Evolutionary conservation across 2,888 invertebrate species (phyloP).

Genomic region (Nymphalis urticae): DNA sequence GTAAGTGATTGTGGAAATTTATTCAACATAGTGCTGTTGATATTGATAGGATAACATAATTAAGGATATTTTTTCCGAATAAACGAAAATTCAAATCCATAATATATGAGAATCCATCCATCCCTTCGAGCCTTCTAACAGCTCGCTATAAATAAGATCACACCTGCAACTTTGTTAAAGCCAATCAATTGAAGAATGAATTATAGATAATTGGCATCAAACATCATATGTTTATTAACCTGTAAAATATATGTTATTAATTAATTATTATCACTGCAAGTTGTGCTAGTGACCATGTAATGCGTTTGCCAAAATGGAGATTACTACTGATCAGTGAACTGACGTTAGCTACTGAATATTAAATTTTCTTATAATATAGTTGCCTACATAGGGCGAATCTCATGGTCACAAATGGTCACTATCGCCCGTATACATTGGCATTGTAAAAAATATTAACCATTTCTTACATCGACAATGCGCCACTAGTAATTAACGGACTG

Average conservation of each 20-base stretch:
- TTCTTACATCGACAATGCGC: too few relatives aligned
- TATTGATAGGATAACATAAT: too few relatives aligned
- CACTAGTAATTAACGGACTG: too few relatives aligned
- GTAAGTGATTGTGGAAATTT: too few relatives aligned
- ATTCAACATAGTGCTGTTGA: too few relatives aligned
- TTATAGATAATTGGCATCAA: conserved; percentile 4
- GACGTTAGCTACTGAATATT: neutral
- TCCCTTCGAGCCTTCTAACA: neutral
- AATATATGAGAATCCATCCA: too few relatives aligned
- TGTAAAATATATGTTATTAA: conserved; percentile 17
- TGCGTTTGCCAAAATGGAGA: conserved; percentile 62
- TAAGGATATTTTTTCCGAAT: too few relatives aligned
- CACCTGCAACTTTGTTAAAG: neutral
- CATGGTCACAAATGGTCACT: too few relatives aligned
- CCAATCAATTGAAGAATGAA: conserved; percentile 4
- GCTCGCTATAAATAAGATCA: neutral
- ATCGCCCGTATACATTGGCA: too few relatives aligned
- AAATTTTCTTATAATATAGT: neutral
- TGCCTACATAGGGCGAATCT: too few relatives aligned
- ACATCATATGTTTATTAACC: conserved; percentile 18
- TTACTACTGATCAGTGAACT: conserved; percentile 46
- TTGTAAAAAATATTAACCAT: too few relatives aligned
- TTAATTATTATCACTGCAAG: conserved; percentile 13
- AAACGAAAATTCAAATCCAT: too few relatives aligned
- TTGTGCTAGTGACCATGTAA: conserved; percentile 22